phyloP scores from a whole-genome alignment of 2,888 invertebrate genomes.

The Archaeoteleia sp. region DNA sequence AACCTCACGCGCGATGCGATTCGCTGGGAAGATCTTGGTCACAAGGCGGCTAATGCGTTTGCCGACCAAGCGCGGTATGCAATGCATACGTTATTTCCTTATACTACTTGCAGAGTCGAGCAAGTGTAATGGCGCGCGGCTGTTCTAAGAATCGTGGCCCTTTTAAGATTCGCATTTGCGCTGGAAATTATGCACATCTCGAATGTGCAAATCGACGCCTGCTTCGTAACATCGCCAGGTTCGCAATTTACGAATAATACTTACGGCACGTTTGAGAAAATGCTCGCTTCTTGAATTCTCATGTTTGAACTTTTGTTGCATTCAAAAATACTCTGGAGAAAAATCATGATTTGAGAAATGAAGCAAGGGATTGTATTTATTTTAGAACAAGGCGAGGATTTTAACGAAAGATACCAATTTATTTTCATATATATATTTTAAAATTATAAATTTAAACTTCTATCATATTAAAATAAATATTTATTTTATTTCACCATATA shows the following conservation, averaged over 20 bases:
- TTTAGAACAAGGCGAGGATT: no score
- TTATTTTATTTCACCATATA: no score
- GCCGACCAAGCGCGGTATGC: constrained; percentile 50
- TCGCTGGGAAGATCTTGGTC: constrained; percentile 55
- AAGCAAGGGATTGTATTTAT: no score
- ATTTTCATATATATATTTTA: no score
- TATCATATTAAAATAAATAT: no score
- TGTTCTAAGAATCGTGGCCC: constrained; percentile 30
- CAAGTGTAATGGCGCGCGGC: constrained; percentile 31
- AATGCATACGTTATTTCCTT: constrained; percentile 52
- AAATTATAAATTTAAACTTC: no score
- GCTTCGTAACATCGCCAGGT: constrained; percentile 12
- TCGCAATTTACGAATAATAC: constrained; percentile 24
- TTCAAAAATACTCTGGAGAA: background rate
- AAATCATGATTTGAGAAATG: no score
- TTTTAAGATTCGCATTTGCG: constrained; percentile 27
- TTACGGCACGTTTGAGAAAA: constrained; percentile 28
- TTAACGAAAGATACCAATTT: no score
- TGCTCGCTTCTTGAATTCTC: constrained; percentile 20
- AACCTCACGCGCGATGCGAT: constrained; percentile 37
- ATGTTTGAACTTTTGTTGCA: constrained; percentile 14
- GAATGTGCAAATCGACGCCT: constrained; percentile 34
- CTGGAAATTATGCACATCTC: constrained; percentile 33
- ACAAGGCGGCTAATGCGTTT: constrained; percentile 51
- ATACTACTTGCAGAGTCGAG: constrained; percentile 18